Evolutionary conservation across 2,888 invertebrate genomes (phyloP).

Genomic region (Bembecia ichneumoniformis): DNA sequence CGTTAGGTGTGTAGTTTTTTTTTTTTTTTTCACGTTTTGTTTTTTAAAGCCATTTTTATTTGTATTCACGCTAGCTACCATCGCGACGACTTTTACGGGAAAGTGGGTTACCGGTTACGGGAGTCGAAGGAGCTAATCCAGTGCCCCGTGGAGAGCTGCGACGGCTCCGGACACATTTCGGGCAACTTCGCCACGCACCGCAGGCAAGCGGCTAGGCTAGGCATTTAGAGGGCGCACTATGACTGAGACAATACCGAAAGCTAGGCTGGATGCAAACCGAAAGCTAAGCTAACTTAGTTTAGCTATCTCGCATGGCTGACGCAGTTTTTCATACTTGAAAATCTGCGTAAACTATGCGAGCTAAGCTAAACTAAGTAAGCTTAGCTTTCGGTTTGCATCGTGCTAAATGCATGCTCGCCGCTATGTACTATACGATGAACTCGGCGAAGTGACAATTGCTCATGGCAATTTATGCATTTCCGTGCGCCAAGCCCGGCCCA

Average conservation of each 20-base stretch:
- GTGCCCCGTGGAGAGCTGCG: conserved; percentile 85
- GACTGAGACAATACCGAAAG: too few species aligned
- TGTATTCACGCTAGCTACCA: conserved; percentile 41
- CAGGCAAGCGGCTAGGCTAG: conserved; percentile 76
- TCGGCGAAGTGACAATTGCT: conserved; percentile 29
- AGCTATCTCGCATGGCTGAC: too few species aligned
- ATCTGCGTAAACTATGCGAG: too few species aligned
- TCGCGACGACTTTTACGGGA: conserved; percentile 55
- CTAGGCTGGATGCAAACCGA: too few species aligned
- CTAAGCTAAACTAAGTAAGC: too few species aligned
- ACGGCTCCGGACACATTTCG: conserved; percentile 90
- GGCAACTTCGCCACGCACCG: conserved; percentile 92
- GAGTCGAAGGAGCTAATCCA: conserved; percentile 83
- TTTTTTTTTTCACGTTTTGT: conserved; percentile 12
- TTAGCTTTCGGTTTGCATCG: too few species aligned
- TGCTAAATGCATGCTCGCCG: too few species aligned
- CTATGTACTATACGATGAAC: neutral
- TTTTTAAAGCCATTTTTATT: conserved; percentile 11
- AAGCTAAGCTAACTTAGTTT: too few species aligned
- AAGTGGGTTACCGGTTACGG: conserved; percentile 69
- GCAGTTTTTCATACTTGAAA: too few species aligned
- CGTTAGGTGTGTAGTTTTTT: conserved; percentile 15
- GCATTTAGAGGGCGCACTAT: neutral
- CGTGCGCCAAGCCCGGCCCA: conserved; percentile 22
- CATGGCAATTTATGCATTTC: conserved; percentile 51